Conservation (phyloP, 2,113 vertebrate species). For the Aramus guarauna region DNA sequence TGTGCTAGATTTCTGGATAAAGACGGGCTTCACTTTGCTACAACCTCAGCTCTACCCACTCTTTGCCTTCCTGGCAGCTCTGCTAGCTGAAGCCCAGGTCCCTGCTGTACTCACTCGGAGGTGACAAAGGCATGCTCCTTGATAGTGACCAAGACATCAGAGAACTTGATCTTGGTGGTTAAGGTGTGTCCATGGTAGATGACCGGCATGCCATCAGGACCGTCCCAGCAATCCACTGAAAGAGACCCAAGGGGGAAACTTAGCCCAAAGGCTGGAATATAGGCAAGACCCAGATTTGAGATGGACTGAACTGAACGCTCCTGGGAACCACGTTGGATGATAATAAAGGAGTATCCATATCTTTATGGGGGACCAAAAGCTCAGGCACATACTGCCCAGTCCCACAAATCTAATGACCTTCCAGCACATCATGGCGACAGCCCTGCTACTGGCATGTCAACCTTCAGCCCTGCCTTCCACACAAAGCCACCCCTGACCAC, state of each 20-base stretch:
- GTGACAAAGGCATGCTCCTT: conserved; percentile 97
- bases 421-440: neutral
- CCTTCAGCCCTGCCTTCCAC: neutral
- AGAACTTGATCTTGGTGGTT: conserved; percentile 98
- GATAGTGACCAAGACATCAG: conserved; percentile 91
- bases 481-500: neutral
- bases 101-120: conserved; percentile 86
- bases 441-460: accelerated
- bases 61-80: neutral
- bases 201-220: conserved; percentile 95
- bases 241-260: neutral
- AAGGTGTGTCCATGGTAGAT: conserved; percentile 99
- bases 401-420: neutral
- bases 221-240: conserved; percentile 99
- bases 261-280: neutral
- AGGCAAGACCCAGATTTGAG: neutral
- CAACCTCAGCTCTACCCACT: neutral
- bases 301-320: neutral
- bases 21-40: neutral
- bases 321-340: accelerated
- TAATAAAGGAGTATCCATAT: neutral
- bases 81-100: neutral
- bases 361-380: neutral
- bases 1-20: neutral
- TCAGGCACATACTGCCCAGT: accelerated